Conservation (phyloP, 2,888 invertebrate genomes). For the Bursaphelenchus okinawaensis region DNA sequence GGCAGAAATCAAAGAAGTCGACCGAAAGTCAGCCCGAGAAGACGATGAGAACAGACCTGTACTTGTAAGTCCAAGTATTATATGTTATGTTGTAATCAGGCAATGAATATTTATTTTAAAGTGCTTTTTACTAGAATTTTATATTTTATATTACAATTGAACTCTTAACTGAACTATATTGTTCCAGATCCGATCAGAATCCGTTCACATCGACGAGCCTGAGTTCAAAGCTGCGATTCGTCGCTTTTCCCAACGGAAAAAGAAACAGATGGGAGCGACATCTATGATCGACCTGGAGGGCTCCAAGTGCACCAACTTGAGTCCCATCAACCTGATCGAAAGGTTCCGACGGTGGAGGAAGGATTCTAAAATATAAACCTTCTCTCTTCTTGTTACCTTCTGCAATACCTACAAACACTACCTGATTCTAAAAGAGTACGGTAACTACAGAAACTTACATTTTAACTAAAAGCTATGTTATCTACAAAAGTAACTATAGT, state of each 20-base stretch:
- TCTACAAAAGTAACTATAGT: no score
- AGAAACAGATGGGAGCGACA: conserved; percentile 35
- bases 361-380: conserved; percentile 26
- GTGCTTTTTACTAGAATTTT: no score
- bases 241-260: conserved; percentile 55
- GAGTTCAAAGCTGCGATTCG: conserved; percentile 50
- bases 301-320: conserved; percentile 47
- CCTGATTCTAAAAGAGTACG: no score
- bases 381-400: neutral
- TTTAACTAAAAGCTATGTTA: no score
- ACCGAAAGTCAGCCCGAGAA: conserved; percentile 1
- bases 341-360: conserved; percentile 48
- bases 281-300: conserved; percentile 27
- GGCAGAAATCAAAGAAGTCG: conserved; percentile 61
- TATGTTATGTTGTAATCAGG: conserved; percentile 1
- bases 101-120: neutral
- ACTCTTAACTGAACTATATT: neutral
- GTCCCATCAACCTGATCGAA: conserved; percentile 43
- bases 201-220: conserved; percentile 9
- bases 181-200: conserved; percentile 22
- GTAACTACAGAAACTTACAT: no score
- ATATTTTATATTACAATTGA: conserved; percentile 12
- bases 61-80: conserved; percentile 9
- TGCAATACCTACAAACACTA: neutral
- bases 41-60: conserved; percentile 18